Evolutionary conservation across 2,888 invertebrate species (phyloP).

Genomic region (Chaitophorus viminalis): DNA sequence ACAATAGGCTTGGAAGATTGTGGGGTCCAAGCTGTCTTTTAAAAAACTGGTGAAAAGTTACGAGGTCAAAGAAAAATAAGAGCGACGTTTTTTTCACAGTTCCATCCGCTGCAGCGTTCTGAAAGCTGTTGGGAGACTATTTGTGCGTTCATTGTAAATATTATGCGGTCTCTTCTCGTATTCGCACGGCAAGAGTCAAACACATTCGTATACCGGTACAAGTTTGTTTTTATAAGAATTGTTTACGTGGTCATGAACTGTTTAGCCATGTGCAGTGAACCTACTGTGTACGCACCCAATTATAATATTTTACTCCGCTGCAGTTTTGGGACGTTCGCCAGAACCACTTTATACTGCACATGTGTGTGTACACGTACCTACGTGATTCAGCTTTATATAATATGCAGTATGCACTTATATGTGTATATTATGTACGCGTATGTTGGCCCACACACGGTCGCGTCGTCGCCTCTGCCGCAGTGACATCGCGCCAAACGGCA

Average conservation of each 20-base stretch:
- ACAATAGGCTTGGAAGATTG: too few species aligned
- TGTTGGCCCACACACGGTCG: neutral
- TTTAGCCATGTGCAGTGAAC: neutral
- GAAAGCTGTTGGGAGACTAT: too few species aligned
- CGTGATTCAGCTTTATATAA: neutral
- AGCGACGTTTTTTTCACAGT: too few species aligned
- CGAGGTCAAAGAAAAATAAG: too few species aligned
- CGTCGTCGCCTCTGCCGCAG: neutral
- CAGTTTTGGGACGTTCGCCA: slow-evolving; percentile 24
- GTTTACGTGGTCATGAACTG: neutral
- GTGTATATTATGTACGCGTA: neutral
- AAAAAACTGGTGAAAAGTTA: too few species aligned
- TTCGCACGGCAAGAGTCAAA: too few species aligned
- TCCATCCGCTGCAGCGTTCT: too few species aligned
- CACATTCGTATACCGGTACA: too few species aligned
- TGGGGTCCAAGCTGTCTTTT: too few species aligned
- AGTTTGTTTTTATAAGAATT: neutral
- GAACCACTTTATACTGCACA: neutral
- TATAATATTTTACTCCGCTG: neutral
- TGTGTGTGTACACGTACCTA: neutral
- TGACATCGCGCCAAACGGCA: neutral
- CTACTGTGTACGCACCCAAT: neutral
- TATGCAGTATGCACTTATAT: too few species aligned
- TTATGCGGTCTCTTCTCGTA: too few species aligned
- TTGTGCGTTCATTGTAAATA: too few species aligned